Evolutionary conservation across 2,888 invertebrate species (phyloP), one percentile per base, ranked within the genome.

Genomic region (Melanophora roralis): DNA sequence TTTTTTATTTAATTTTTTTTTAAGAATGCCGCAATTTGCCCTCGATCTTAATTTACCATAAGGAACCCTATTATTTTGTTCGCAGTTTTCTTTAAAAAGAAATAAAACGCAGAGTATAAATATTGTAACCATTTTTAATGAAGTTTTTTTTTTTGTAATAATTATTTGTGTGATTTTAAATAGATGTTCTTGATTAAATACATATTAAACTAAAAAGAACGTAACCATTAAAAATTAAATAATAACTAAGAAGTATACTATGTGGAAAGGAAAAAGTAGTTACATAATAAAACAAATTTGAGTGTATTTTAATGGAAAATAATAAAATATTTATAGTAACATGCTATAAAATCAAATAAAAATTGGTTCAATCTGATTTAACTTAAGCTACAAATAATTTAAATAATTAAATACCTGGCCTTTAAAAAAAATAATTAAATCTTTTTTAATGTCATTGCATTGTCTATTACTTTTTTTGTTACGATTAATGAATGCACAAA

Each of bases 341-440:
- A 68, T 62, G 53, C 68, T 49, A 47, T 62, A 19, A 59, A 55
- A 65, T 59, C 40, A 65, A 32, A 32, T 65, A 38, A 11, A 38
- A 65, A 73, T 32, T 14, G 47, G n/a, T 45, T 38, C 3, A 55
- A 55, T 55, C 19, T 16, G 23, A 57, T 40, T 45, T 5, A 27
- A 47, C 55, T 64, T 73, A 74, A 59, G 16, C n/a, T 67, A 34
- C 16, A 59, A 43, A 34, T n/a, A 21, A 23, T 60, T 49, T 38
- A 57, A 73, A 53, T 53, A 64, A 51, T 74, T 67, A 74, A 67
- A 74, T 74, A 74, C 74, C 65, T 74, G 65, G 59, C 65, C 59
- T 73, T 59, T 59, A 59, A 7, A 43, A 16, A 67, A 67, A n/a
- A 32, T 65, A 32, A 49, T 45, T 19, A 19, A 4, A 14, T 55